Evolutionary conservation across 1,140 invertebrate species (phyloP), one percentile per base, ranked within the genome.

Genomic region (Aethina tumida): DNA sequence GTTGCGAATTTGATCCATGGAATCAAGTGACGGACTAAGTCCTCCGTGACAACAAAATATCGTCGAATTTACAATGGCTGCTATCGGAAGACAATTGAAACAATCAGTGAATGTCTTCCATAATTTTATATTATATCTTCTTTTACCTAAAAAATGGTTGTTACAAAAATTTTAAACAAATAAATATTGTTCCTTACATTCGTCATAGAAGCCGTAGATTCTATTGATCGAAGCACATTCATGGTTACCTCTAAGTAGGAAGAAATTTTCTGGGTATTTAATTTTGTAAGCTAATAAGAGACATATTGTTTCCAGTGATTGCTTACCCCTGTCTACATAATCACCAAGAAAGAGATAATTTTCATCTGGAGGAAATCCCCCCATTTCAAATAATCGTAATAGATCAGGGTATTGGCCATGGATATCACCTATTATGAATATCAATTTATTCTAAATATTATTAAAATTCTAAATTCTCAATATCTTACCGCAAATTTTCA

Each of bases 401-500:
- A 97, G 69, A 68, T 97, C 93, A 59, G 78, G 80, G 64, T 96
- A 97, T 61, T 92, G 86, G 18, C 93, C 93, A 60, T 97, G 93
- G 55, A 97, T 96, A 67, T 97, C 93, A 62, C 91, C 83, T 89
- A 53, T 28, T 69, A 64, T 54, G 38, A 29, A 34, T n/a, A 9
- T 6, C 3, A 35, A 4, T 26, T 25, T 5, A 5, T 20, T 6
- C 20, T 15, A 27, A 13, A 6, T n/a, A n/a, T n/a, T n/a, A n/a
- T n/a, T n/a, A n/a, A 29, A 8, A 8, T n/a, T n/a, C n/a, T n/a
- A n/a, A n/a, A n/a, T n/a, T n/a, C n/a, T n/a, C n/a, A n/a, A n/a
- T n/a, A n/a, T n/a, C 67, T 73, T 70, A 94, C 93, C 97, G 74
- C 96, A 99, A 64, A 99, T 99, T 75, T 99, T 99, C 16, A 99